These are phyloP conservation scores for Calephelis nemesis DNA, from an alignment of 1,140 invertebrate genomes.

Conservation along the genomic window DNA sequence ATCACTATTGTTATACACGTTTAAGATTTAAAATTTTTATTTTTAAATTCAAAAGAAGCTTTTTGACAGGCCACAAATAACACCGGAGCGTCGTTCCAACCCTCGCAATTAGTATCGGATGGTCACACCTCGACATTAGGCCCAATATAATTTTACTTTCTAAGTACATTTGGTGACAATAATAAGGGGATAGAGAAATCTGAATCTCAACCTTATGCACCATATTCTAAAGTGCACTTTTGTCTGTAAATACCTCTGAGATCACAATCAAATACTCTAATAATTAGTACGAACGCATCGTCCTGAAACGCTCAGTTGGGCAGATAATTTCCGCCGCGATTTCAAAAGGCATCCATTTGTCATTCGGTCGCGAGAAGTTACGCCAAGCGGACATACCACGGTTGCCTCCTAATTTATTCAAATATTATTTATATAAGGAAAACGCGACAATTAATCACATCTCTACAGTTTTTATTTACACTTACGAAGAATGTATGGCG, in stretches of 20 bases:
- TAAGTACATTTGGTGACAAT: conserved; percentile 74
- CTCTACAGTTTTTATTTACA: conserved; percentile 74
- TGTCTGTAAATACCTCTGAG: conserved; percentile 30
- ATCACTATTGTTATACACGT: neutral
- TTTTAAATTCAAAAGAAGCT: conserved; percentile 51
- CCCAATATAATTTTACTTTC: conserved; percentile 74
- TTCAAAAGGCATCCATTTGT: conserved; percentile 76
- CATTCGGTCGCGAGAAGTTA: conserved; percentile 69
- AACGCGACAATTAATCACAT: conserved; percentile 75
- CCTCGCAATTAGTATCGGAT: conserved; percentile 73
- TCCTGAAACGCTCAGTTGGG: conserved; percentile 67
- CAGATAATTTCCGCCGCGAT: conserved; percentile 76
- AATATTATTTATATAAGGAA: conserved; percentile 78
- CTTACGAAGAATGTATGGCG: conserved; percentile 49
- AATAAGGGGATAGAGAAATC: conserved; percentile 43
- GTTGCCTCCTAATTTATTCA: conserved; percentile 73
- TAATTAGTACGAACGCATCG: conserved; percentile 74
- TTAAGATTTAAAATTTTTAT: conserved; percentile 32
- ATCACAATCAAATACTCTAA: conserved; percentile 74
- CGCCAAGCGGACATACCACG: conserved; percentile 63
- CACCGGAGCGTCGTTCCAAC: conserved; percentile 46
- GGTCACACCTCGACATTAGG: conserved; percentile 71
- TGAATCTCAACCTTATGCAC: conserved; percentile 38
- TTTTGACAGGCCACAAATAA: conserved; percentile 61
- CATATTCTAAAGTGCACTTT: conserved; percentile 40